These are phyloP conservation scores for Apotomis turbidana DNA, from an alignment of 2,888 invertebrate species.

Conservation along the genomic window DNA sequence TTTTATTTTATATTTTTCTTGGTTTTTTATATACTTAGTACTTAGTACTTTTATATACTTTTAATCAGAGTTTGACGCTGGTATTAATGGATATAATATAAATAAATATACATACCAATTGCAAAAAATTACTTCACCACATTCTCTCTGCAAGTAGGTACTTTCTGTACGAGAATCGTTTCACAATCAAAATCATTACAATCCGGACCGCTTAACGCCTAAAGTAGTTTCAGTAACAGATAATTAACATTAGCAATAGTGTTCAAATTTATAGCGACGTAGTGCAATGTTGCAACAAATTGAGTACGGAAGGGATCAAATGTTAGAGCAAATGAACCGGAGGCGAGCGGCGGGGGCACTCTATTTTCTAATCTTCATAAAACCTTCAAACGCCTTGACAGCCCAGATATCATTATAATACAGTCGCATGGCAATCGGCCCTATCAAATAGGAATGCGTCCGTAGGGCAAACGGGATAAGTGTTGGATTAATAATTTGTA, in stretches of 20 bases:
- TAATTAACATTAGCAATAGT: neutral
- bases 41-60: too few species aligned
- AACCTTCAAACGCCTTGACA: constrained; percentile 70
- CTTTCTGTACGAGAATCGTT: neutral
- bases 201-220: neutral
- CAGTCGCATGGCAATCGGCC: constrained; percentile 52
- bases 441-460: constrained; percentile 68
- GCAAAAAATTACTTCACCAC: too few species aligned
- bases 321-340: constrained; percentile 48
- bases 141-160: neutral
- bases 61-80: too few species aligned
- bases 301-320: constrained; percentile 34
- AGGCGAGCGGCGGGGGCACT: constrained; percentile 55
- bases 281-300: constrained; percentile 14
- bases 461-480: constrained; percentile 63
- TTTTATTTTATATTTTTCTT: too few species aligned
- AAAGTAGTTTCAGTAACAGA: neutral
- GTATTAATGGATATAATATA: too few species aligned
- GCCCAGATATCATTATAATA: constrained; percentile 65
- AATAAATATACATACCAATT: too few species aligned
- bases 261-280: constrained; percentile 9
- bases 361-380: constrained; percentile 77
- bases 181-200: neutral
- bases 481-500: constrained; percentile 83
- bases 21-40: too few species aligned